Evolutionary conservation across 1,140 invertebrate species (phyloP), one percentile per base, ranked within the genome.

Genomic region (Physella acuta): DNA sequence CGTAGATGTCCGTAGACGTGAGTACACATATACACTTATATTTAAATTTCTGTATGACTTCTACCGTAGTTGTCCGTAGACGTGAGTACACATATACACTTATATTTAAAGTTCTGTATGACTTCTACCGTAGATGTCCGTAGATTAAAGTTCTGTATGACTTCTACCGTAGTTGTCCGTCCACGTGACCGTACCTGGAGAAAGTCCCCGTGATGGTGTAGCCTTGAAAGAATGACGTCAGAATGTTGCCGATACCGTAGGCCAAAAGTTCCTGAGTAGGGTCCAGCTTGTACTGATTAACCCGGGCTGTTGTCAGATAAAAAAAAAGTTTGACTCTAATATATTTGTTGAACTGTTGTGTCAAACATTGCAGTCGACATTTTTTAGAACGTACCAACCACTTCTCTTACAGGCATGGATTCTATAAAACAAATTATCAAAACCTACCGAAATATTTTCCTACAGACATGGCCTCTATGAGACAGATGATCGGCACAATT

Each of bases 181-280:
- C n/a, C n/a, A n/a, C n/a, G n/a, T n/a, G n/a, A n/a, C n/a, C n/a
- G n/a, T 71, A 84, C 81, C 83, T 82, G n/a, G 84, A 84, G 71
- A 85, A 84, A 59, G 82, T 84, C 24, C 81, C 95, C 1, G 94
- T 97, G 3, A 97, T 91, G 0, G 95, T 95, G 89, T 93, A 92
- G 0, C 94, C 93, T 20, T 89, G 91, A n/a, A 94, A 91, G 81
- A 97, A 96, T 0, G 93, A 92, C 0, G 94, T 94, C 14, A 94
- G 80, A 37, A 97, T 89, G 81, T 98, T 98, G 76, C 90, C 90
- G 52, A 91, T 75, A 82, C 79, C 80, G 39, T 80, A 75, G n/a
- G 82, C 79, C 28, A 85, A 70, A 8, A 85, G 69, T 69, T 85
- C 84, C 66, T 85, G 84, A 68, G 75, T 84, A 37, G 82, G 71